Evolutionary conservation across 2,113 vertebrate genomes (phyloP).

Genomic region (Clinocottus analis): DNA sequence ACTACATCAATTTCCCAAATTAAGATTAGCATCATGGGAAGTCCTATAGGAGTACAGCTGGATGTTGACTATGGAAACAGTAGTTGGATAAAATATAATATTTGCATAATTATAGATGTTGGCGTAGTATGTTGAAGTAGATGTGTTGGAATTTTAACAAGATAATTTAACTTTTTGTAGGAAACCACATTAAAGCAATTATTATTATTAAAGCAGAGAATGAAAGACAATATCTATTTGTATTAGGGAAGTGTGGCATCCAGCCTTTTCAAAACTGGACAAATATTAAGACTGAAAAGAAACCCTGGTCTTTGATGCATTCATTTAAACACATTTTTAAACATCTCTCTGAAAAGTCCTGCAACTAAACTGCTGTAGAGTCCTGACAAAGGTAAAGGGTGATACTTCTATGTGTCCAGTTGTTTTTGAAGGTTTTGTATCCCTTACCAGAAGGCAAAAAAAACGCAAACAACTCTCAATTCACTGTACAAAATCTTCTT

Average conservation of each 20-base stretch:
- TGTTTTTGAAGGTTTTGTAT: not conserved
- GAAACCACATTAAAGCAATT: not conserved
- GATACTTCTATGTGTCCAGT: not conserved
- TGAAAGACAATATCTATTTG: not conserved
- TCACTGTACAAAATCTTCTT: constrained; percentile 85
- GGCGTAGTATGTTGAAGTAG: not conserved
- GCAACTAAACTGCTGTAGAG: not conserved
- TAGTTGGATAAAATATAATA: no score
- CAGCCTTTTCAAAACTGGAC: not conserved
- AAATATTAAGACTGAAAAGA: not conserved
- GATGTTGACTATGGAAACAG: not conserved
- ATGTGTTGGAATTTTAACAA: not conserved
- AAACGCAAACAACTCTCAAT: constrained; percentile 38
- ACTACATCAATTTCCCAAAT: not conserved
- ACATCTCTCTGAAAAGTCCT: not conserved
- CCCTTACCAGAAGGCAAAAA: not conserved
- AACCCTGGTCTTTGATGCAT: not conserved
- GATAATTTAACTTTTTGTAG: not conserved
- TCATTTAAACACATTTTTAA: not conserved
- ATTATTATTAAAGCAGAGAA: not conserved
- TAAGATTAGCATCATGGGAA: not conserved
- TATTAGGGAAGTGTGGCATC: not conserved
- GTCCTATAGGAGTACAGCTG: not conserved
- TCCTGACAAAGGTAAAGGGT: no score
- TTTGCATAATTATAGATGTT: not conserved